phyloP scores from a whole-genome alignment of 2,797 vertebrate genomes.

The Rhinophrynus dorsalis region DNA sequence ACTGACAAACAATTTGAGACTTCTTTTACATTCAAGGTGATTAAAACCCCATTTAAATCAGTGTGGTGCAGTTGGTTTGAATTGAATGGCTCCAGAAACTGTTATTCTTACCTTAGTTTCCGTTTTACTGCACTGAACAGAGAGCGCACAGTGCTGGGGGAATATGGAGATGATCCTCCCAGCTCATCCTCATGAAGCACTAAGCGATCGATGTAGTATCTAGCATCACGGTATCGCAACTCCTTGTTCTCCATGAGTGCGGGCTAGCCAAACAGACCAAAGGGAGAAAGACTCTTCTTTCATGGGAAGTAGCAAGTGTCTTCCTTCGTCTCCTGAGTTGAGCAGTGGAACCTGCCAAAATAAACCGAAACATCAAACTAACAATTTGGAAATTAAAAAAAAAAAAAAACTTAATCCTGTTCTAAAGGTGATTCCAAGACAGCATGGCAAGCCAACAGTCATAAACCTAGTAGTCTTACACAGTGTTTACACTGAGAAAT shows the following conservation, averaged over 20 bases:
- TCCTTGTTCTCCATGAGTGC: constrained; percentile 48
- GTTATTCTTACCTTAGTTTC: constrained; percentile 52
- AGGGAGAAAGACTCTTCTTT: not conserved
- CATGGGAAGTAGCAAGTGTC: constrained; percentile 24
- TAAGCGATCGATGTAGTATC: constrained; percentile 68
- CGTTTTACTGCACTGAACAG: constrained; percentile 28
- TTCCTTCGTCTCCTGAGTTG: constrained; percentile 8
- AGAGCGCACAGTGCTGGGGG: constrained; percentile 53
- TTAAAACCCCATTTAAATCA: too few species aligned
- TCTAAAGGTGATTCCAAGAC: not conserved
- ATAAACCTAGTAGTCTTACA: too few species aligned
- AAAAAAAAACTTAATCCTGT: not conserved
- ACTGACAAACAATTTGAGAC: too few species aligned
- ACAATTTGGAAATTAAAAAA: not conserved
- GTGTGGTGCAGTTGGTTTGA: too few species aligned
- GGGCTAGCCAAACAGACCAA: not conserved
- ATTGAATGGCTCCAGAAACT: not conserved
- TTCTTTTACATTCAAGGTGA: too few species aligned
- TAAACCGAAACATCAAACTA: not conserved
- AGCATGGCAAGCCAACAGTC: too few species aligned
- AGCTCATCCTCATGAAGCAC: constrained; percentile 81
- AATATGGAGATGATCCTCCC: constrained; percentile 71
- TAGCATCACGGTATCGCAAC: constrained; percentile 40
- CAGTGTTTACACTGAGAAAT: too few species aligned
- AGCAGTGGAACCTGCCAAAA: not conserved